Percentiles rank a stretch among this genome's conserved stretches.
Conservation (phyloP, 2,797 vertebrate species). For the Hydrolagus colliei region DNA sequence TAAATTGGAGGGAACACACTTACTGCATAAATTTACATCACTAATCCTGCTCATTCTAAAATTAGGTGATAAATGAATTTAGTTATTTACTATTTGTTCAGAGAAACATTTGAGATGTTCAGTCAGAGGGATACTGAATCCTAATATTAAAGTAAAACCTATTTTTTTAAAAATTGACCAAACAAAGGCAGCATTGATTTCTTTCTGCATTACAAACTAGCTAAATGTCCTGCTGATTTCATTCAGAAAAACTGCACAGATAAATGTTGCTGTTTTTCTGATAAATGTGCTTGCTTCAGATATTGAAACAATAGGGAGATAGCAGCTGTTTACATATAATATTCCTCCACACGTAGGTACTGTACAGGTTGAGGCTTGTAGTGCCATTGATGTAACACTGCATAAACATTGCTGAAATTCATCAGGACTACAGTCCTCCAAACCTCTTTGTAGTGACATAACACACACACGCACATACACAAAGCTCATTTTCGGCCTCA, state of each 20-base stretch:
- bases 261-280: not conserved
- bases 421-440: not conserved
- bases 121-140: not conserved
- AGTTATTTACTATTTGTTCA: not conserved
- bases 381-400: no score
- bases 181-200: slow-evolving; percentile 13
- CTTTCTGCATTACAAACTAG: not conserved
- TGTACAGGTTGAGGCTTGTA: not conserved
- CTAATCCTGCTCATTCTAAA: not conserved
- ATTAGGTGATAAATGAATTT: not conserved
- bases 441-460: not conserved
- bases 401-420: not conserved
- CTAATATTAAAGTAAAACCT: not conserved
- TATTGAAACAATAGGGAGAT: not conserved
- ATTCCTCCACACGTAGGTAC: not conserved
- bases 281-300: not conserved
- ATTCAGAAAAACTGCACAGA: not conserved
- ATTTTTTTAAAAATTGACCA: not conserved
- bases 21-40: not conserved
- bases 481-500: no score
- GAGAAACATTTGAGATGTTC: not conserved
- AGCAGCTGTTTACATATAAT: not conserved
- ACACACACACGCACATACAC: not conserved
- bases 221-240: not conserved
- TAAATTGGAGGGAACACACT: not conserved